Evolutionary conservation across 1,140 invertebrate genomes (phyloP).

Genomic region (Arctopsyche grandis): DNA sequence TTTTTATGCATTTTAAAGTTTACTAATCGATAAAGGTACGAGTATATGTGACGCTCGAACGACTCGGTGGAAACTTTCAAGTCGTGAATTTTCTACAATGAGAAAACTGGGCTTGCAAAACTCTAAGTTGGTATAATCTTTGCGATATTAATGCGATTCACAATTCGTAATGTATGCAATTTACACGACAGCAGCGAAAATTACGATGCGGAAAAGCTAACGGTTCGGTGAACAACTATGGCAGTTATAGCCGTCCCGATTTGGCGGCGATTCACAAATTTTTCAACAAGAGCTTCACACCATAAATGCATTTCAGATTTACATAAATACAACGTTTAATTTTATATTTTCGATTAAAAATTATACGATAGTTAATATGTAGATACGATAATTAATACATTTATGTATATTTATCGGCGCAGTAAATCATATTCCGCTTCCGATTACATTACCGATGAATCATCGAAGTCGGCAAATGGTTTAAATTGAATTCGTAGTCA

Average conservation of each 20-base stretch:
- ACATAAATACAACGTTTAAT: no score
- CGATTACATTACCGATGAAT: constrained; percentile 1
- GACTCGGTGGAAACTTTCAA: not conserved
- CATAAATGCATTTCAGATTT: no score
- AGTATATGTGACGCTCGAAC: not conserved
- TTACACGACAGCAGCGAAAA: not conserved
- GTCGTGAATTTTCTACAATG: not conserved
- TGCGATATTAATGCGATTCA: not conserved
- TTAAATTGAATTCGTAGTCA: constrained; percentile 10
- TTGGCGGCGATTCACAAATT: no score
- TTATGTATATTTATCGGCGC: not conserved
- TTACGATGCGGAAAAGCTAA: no score
- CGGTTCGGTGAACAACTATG: no score
- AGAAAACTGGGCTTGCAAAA: not conserved
- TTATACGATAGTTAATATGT: no score
- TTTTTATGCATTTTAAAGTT: no score
- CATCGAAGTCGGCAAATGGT: not conserved
- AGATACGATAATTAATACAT: not conserved
- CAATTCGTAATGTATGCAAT: not conserved
- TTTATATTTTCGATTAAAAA: no score
- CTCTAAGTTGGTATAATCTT: not conserved
- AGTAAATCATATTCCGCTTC: not conserved
- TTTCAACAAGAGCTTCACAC: no score
- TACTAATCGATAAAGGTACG: not conserved
- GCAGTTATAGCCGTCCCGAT: no score